These are phyloP conservation scores for Chydorus sphaericus DNA, from an alignment of 2,888 invertebrate genomes.

Conservation along the genomic window DNA sequence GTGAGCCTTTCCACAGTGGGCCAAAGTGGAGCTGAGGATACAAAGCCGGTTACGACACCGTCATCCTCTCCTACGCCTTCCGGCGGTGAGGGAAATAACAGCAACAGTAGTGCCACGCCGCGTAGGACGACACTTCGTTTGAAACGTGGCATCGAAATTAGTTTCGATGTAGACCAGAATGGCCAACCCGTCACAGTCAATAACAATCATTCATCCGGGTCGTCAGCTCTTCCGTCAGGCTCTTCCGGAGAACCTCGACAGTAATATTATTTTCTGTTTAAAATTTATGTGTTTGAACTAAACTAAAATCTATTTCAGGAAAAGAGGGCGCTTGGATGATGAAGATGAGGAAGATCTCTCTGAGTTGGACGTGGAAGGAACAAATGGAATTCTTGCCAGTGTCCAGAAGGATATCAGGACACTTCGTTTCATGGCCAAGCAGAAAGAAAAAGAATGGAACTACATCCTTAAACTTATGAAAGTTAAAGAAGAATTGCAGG, in stretches of 20 bases:
- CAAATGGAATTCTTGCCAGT: background rate
- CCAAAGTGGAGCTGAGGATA: background rate
- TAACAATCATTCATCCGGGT: background rate
- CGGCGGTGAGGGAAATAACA: background rate
- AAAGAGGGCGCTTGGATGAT: background rate
- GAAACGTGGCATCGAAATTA: constrained; percentile 14
- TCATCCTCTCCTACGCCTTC: background rate
- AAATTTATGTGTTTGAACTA: background rate
- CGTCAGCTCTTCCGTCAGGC: background rate
- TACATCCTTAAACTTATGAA: constrained; percentile 65
- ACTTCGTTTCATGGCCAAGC: constrained; percentile 53
- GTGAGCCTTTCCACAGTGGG: constrained; percentile 6
- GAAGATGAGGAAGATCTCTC: constrained; percentile 5
- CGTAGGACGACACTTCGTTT: constrained; percentile 10
- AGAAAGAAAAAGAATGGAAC: constrained; percentile 77
- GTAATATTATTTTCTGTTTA: background rate
- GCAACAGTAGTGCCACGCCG: constrained; percentile 5
- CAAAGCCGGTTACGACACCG: background rate
- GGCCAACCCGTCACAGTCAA: constrained; percentile 11
- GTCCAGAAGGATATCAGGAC: constrained; percentile 37
- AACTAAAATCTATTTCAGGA: no score
- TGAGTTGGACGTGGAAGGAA: constrained; percentile 5
- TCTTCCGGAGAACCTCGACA: background rate
- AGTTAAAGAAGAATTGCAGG: constrained; percentile 58
- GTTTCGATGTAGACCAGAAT: constrained; percentile 12